phyloP scores from a whole-genome alignment of 1,140 invertebrate species.

The Trichogramma pretiosum region DNA sequence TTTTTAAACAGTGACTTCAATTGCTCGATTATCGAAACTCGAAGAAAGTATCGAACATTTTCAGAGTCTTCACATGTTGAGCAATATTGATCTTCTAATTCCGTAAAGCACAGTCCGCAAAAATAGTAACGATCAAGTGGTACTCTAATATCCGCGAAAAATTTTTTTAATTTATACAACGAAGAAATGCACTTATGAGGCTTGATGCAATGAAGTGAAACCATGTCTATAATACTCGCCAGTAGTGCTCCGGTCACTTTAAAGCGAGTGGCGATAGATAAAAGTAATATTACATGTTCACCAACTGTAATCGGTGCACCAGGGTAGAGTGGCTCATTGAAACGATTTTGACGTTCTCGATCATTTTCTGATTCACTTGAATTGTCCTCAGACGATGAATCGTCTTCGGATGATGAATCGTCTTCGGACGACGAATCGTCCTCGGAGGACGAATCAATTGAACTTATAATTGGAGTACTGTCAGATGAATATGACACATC shows the following conservation, averaged over 20 bases:
- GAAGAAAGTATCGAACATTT: slow-evolving; percentile 3
- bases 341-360: no score
- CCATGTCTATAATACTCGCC: slow-evolving; percentile 1
- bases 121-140: slow-evolving; percentile 12
- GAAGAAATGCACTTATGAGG: slow-evolving; percentile 5
- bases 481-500: no score
- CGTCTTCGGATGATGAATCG: no score
- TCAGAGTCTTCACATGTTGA: neutral
- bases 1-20: slow-evolving; percentile 12
- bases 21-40: slow-evolving; percentile 17
- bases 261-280: slow-evolving; percentile 5
- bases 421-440: no score
- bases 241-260: slow-evolving; percentile 5
- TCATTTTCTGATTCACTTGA: no score
- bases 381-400: no score
- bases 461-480: no score
- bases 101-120: slow-evolving; percentile 8
- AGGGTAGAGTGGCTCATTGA: slow-evolving; percentile 7
- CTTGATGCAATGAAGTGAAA: slow-evolving; percentile 8
- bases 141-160: neutral
- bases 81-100: neutral
- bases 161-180: slow-evolving; percentile 14
- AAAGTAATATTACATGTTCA: slow-evolving; percentile 6
- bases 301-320: slow-evolving; percentile 4
- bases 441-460: no score